Conservation (phyloP, 2,888 invertebrate species). For the Tiliacea citrago region DNA sequence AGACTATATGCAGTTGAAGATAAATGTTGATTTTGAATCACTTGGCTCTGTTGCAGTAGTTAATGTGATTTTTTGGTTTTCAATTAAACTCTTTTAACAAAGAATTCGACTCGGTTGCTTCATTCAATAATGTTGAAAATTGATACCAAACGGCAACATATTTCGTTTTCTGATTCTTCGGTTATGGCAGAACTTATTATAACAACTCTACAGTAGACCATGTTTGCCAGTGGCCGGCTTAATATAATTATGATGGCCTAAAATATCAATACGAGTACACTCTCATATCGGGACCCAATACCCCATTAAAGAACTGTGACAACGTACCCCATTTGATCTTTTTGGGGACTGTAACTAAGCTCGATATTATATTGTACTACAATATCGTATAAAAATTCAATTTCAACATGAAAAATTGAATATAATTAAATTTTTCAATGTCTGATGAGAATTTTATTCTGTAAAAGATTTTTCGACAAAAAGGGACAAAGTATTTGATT, state of each 20-base stretch:
- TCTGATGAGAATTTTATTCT: constrained; percentile 9
- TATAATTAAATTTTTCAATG: constrained; percentile 40
- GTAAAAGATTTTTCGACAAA: constrained; percentile 23
- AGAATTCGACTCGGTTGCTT: neutral
- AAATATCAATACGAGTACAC: constrained; percentile 9
- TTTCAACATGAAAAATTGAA: constrained; percentile 36
- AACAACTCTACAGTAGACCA: neutral
- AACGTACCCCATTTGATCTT: constrained; percentile 14
- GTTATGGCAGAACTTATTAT: neutral
- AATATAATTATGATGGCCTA: constrained; percentile 8
- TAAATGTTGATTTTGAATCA: neutral
- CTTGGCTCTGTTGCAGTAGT: neutral
- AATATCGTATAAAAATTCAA: constrained; percentile 24
- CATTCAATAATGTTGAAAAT: neutral
- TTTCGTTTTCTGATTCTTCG: neutral
- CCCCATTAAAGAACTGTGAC: constrained; percentile 16
- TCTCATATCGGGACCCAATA: constrained; percentile 7
- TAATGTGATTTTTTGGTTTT: no score
- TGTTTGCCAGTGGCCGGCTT: neutral
- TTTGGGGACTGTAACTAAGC: constrained; percentile 12
- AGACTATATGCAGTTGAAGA: neutral
- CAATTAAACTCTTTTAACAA: neutral
- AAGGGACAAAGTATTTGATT: constrained; percentile 44
- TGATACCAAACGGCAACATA: neutral
- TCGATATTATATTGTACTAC: constrained; percentile 6